These are phyloP conservation scores for Catostylus mosaicus DNA, from an alignment of 30 jellyfish, hydroid and myxozoan genomes.

Conservation along the genomic window DNA sequence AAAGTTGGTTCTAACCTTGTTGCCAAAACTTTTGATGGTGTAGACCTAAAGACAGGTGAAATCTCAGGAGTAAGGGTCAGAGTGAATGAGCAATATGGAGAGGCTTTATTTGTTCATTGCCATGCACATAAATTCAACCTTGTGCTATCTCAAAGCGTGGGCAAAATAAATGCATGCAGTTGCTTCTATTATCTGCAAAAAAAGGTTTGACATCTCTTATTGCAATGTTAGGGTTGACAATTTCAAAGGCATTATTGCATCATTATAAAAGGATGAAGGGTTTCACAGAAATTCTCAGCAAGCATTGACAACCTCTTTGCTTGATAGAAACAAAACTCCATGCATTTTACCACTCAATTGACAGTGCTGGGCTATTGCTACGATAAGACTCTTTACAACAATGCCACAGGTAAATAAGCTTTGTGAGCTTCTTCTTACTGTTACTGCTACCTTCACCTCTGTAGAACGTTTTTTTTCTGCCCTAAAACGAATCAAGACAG, in stretches of 20 bases:
- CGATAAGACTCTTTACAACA: constrained; percentile 11
- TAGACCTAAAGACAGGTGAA: constrained; percentile 31
- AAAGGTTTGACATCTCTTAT: constrained; percentile 2
- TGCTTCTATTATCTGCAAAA: too few species aligned
- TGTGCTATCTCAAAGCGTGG: constrained; percentile 43
- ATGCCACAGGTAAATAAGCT: constrained; percentile 49
- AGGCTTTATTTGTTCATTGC: constrained; percentile 44
- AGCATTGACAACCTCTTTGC: constrained; percentile 18
- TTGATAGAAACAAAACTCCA: constrained; percentile 25
- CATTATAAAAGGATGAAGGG: too few species aligned
- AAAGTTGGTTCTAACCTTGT: constrained; percentile 52
- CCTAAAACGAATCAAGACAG: constrained; percentile 24
- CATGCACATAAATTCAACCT: constrained; percentile 54
- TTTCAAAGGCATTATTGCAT: constrained; percentile 14
- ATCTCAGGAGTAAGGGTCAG: constrained; percentile 18
- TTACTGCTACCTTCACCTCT: constrained; percentile 28
- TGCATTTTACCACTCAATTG: constrained; percentile 29
- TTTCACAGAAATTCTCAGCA: constrained; percentile 25
- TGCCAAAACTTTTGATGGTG: constrained; percentile 61
- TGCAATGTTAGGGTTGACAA: constrained; percentile 15
- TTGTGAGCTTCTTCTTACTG: constrained; percentile 34
- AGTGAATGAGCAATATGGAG: constrained; percentile 22
- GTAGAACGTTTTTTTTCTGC: constrained; percentile 50
- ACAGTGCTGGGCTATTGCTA: constrained; percentile 14
- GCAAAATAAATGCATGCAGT: constrained; percentile 22